Evolutionary conservation across 2,113 vertebrate genomes (phyloP).

Genomic region (Raja brachyura): DNA sequence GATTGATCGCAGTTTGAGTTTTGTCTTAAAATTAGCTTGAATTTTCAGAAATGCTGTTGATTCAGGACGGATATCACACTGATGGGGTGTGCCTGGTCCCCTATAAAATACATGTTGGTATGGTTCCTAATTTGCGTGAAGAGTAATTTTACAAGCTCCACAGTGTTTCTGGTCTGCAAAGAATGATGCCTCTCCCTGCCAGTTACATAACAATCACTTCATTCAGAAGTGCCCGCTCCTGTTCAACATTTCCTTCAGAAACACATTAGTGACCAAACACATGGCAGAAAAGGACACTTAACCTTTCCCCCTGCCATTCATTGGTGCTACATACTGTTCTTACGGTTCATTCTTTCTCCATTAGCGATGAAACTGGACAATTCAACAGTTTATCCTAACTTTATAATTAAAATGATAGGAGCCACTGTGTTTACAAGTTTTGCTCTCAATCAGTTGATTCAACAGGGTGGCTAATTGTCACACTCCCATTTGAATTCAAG

Average conservation of each 20-base stretch:
- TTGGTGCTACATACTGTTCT: not conserved
- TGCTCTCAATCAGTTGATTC: not conserved
- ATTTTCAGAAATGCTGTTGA: not conserved
- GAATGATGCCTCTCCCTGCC: not conserved
- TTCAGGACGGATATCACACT: not conserved
- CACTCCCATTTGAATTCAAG: not conserved
- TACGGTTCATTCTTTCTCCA: not conserved
- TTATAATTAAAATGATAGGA: not conserved
- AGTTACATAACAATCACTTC: not conserved
- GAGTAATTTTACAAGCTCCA: not conserved
- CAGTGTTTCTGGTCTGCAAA: not conserved
- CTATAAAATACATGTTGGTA: not conserved
- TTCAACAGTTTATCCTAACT: not conserved
- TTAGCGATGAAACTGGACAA: not conserved
- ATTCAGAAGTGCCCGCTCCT: not conserved
- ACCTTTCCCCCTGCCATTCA: not conserved
- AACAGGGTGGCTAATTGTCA: too few species aligned
- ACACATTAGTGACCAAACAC: not conserved
- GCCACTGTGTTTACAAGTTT: too few species aligned
- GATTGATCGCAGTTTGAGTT: not conserved
- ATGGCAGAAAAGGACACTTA: not conserved
- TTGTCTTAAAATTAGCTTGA: not conserved
- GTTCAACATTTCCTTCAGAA: not conserved
- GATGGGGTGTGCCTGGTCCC: not conserved
- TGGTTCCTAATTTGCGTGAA: not conserved